Evolutionary conservation across 2,888 invertebrate genomes (phyloP), one percentile per base, ranked within the genome.

Genomic region (Mermis nigrescens): DNA sequence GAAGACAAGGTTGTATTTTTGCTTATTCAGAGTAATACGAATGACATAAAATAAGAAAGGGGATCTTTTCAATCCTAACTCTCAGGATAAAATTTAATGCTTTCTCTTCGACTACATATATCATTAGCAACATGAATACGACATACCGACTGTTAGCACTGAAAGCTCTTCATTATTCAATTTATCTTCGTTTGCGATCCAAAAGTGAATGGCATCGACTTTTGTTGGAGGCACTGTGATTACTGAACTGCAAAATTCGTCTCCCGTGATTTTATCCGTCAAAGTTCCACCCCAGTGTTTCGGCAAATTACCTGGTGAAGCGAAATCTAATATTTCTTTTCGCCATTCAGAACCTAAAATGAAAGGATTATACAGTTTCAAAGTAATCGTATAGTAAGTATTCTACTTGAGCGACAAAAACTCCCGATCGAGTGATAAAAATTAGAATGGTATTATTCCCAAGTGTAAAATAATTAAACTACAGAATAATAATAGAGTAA

Each of bases 201-300:
- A 48, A 12, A 7, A 48, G 24, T 22, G 24, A 19, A 22, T 48
- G n/a, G 12, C 24, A 24, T 15, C n/a, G 12, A 48, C 24, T 24
- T 48, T 48, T 7, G n/a, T n/a, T n/a, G n/a, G n/a, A n/a, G n/a
- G 7, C 24, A 24, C 7, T 24, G 24, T 24, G 51, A 48, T 24
- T 7, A 48, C 51, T 48, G 7, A 22, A 7, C n/a, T 22, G 12
- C 64, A 45, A 59, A 65, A 67, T 63, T 64, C 65, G 31, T 62
- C 62, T 48, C 66, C 67, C 22, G 66, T 66, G 38, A 63, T 65
- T 48, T 57, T 59, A 59, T 66, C 67, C 1, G 64, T 62, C 45
- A 65, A 55, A 26, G 60, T 65, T 31, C 67, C 67, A 22, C 67
- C 67, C 66, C 66, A 67, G 48, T 67, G 65, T 46, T 63, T 66